Conservation (phyloP, 2,113 vertebrate genomes). For the Epinephelus lanceolatus region DNA sequence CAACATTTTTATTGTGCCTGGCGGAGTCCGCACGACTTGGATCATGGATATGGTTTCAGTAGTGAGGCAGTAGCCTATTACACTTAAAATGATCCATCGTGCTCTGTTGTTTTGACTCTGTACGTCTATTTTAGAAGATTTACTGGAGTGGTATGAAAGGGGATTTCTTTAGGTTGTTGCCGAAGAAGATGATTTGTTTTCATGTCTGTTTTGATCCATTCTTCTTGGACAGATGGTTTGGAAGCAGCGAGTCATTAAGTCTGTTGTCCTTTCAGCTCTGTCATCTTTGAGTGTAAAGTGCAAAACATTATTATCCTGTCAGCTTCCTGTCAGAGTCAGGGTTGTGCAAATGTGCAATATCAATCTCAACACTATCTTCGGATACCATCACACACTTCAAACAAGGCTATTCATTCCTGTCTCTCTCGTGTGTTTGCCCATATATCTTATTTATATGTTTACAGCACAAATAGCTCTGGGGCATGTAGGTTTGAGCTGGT, state of each 20-base stretch:
- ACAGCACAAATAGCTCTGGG: slow-evolving; percentile 5
- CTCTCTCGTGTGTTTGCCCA: neutral
- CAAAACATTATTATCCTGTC: neutral
- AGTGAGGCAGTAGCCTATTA: neutral
- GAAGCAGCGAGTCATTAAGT: neutral
- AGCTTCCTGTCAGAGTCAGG: neutral
- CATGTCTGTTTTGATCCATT: neutral
- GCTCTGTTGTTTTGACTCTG: neutral
- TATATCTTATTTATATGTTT: neutral
- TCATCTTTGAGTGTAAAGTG: neutral
- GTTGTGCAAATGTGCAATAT: neutral
- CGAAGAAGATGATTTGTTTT: neutral
- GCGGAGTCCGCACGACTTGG: neutral
- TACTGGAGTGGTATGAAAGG: neutral
- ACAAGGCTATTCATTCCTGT: neutral
- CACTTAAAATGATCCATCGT: neutral
- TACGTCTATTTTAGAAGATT: neutral
- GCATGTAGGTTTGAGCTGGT: neutral
- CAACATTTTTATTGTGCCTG: slow-evolving; percentile 14
- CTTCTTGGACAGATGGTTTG: neutral
- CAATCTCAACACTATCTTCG: neutral
- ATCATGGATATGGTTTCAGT: neutral
- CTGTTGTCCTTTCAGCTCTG: neutral
- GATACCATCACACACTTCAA: fast-evolving
- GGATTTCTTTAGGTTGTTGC: neutral